These are phyloP conservation scores for Philaethria dido DNA, from an alignment of 2,888 invertebrate genomes.

Conservation along the genomic window DNA sequence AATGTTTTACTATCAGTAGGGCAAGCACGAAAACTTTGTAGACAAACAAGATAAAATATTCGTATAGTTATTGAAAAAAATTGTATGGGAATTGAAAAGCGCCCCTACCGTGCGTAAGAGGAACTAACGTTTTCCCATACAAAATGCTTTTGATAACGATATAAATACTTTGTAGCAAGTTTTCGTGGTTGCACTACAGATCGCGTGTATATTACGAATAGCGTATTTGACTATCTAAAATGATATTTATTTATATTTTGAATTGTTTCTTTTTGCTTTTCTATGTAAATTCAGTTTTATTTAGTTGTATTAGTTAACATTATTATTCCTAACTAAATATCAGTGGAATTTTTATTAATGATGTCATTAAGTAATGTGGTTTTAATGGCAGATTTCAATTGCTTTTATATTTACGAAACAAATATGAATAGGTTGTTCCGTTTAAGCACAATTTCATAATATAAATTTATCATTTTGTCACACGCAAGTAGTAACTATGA, in stretches of 20 bases:
- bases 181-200: no score
- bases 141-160: no score
- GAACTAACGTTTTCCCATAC: no score
- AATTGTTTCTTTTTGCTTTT: background rate
- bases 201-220: conserved; percentile 3
- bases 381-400: background rate
- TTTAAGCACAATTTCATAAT: conserved; percentile 14
- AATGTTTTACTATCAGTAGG: no score
- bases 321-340: background rate
- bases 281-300: background rate
- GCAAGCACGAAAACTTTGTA: no score
- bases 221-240: conserved; percentile 27
- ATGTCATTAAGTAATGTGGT: background rate
- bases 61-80: no score
- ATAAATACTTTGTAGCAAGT: no score
- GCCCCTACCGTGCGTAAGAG: no score
- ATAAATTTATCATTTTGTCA: background rate
- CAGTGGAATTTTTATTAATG: background rate
- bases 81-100: no score
- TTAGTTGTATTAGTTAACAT: background rate
- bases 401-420: background rate
- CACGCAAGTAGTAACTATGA: background rate
- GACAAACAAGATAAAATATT: no score
- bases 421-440: background rate
- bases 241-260: background rate